phyloP scores from a whole-genome alignment of 2,888 invertebrate species.

The Odontocerum albicorne region DNA sequence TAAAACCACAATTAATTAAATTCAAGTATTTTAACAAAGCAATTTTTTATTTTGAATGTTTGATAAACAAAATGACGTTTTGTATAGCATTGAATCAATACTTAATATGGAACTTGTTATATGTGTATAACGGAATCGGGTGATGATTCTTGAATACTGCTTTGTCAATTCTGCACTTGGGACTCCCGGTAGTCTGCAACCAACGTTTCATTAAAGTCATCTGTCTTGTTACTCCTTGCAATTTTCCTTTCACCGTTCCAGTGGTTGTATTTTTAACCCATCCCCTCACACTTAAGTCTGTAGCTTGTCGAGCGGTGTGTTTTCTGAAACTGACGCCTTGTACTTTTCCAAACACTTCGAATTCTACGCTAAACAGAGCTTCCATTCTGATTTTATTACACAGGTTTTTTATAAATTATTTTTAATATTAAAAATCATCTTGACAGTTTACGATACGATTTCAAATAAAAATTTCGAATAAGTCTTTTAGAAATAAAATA shows the following conservation, averaged over 20 bases:
- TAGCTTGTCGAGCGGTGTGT: constrained; percentile 66
- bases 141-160: constrained; percentile 66
- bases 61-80: neutral
- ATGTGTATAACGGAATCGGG: constrained; percentile 51
- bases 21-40: neutral
- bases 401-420: too few species aligned
- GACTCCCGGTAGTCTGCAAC: constrained; percentile 66
- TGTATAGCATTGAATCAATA: constrained; percentile 14
- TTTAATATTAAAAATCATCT: too few species aligned
- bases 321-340: constrained; percentile 62
- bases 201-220: constrained; percentile 63
- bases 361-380: constrained; percentile 46
- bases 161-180: constrained; percentile 67
- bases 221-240: constrained; percentile 62
- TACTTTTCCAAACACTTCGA: constrained; percentile 63
- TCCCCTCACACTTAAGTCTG: constrained; percentile 64
- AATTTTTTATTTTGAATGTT: neutral
- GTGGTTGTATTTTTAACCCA: constrained; percentile 75
- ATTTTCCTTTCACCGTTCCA: constrained; percentile 68
- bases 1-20: too few species aligned
- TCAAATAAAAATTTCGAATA: too few species aligned
- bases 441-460: too few species aligned
- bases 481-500: too few species aligned
- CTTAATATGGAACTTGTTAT: constrained; percentile 54
- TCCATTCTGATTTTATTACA: constrained; percentile 13